Percentiles rank a stretch among this genome's conserved stretches.
Evolutionary conservation across 2,113 vertebrate species (phyloP).

Genomic region (Zapus hudsonius): DNA sequence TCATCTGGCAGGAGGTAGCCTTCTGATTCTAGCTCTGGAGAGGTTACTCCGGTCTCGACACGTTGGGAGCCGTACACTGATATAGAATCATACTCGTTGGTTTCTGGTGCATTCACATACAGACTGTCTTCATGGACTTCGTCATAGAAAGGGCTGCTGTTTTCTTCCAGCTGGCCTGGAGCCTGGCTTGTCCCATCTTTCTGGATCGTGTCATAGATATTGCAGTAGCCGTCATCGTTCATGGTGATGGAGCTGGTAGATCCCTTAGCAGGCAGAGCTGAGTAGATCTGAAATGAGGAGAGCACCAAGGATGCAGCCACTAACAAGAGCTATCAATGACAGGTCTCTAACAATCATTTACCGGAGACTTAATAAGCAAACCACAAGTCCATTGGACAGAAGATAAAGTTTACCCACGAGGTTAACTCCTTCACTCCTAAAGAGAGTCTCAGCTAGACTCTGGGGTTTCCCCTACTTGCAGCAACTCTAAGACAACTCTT

Average conservation of each 20-base stretch:
- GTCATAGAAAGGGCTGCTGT: constrained; percentile 17
- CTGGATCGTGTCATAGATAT: constrained; percentile 63
- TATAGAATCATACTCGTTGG: constrained; percentile 64
- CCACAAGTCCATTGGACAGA: constrained; percentile 68
- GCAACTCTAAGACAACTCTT: neutral
- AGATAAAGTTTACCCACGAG: constrained; percentile 74
- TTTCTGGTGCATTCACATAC: constrained; percentile 49
- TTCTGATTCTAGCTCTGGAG: constrained; percentile 64
- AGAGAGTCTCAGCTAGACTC: neutral
- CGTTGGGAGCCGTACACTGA: neutral
- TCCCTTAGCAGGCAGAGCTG: constrained; percentile 38
- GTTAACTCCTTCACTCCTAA: constrained; percentile 82
- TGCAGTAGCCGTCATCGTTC: constrained; percentile 73
- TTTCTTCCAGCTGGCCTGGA: constrained; percentile 43
- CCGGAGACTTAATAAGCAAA: constrained; percentile 81
- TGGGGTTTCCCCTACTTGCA: neutral
- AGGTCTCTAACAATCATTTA: constrained; percentile 87
- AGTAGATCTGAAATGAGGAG: neutral
- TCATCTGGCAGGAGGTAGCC: constrained; percentile 49
- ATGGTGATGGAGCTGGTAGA: constrained; percentile 77
- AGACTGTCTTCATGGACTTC: constrained; percentile 47
- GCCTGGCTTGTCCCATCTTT: neutral
- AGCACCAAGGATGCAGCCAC: constrained; percentile 52
- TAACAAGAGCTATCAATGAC: constrained; percentile 78
- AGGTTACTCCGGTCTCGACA: constrained; percentile 50